Base-by-base conservation (phyloP, 1,140 invertebrate genomes). In the Zaprionus kolodkinae region DNA sequence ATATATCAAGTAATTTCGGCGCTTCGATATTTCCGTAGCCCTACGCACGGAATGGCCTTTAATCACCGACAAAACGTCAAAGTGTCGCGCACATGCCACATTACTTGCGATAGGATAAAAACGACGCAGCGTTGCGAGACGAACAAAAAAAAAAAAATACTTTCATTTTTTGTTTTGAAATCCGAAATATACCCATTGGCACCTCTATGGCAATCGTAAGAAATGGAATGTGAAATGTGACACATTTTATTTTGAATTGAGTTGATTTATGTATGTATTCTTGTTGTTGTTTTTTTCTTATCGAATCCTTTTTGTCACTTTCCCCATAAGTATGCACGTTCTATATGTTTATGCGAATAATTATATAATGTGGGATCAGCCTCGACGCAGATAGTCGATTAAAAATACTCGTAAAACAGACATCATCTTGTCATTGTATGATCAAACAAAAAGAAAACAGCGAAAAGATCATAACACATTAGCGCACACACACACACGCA, bases 361-460 rank as follows among this genome's bases (percentile, higher is more conserved):
- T 74, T 70, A 74, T 74, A 70, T 75, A 75, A 78, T 50, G n/a
- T 45, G 62, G 61, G 48, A 66, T 72, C 67, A 40, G 71, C 55
- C 63, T 52, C 13, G 59, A 13, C 38, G 25, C 52, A 30, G 21
- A 55, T 55, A 9, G 27, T 13, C 13, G 52, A 78, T 66, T 59
- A 62, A 63, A 76, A 67, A 63, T 65, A 65, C 61, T 67, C 76
- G 72, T 76, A 78, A 78, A 76, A 75, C 50, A 76, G 72, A 76
- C 72, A 74, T 57, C 72, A 66, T 59, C 60, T 71, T 75, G 72
- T 75, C 67, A 65, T 57, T 78, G 75, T 62, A 76, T 76, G 72
- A 78, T 78, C 72, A 78, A 78, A 76, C 76, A 78, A 71, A 70
- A 76, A 66, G 57, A 71, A 70, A 78, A 78, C 50, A 75, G 59